Conservation (phyloP, 1,140 invertebrate genomes). For the Wasmannia auropunctata region DNA sequence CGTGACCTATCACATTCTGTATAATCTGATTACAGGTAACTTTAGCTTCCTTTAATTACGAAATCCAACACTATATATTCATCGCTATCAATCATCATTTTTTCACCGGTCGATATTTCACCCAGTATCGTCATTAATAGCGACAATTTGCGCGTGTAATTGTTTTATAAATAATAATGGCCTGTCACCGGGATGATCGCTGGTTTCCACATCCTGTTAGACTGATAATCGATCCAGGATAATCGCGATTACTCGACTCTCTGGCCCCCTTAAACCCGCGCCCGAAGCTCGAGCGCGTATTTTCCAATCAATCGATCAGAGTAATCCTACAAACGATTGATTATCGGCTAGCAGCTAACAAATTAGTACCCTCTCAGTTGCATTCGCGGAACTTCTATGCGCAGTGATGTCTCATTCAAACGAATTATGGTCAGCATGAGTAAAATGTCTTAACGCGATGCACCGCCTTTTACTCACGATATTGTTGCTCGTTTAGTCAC, state of each 20-base stretch:
- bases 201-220: slow-evolving; percentile 62
- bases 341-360: slow-evolving; percentile 53
- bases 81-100: slow-evolving; percentile 9
- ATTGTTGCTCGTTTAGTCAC: slow-evolving; percentile 25
- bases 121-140: background rate
- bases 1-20: background rate
- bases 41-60: background rate
- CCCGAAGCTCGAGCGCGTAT: background rate
- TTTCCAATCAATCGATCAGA: slow-evolving; percentile 31
- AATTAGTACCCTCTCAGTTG: slow-evolving; percentile 48
- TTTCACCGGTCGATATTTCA: slow-evolving; percentile 16
- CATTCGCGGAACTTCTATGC: slow-evolving; percentile 46
- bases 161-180: slow-evolving; percentile 51
- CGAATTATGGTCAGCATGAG: slow-evolving; percentile 11
- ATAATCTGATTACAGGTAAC: slow-evolving; percentile 19
- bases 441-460: slow-evolving; percentile 41
- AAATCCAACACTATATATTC: background rate
- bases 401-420: slow-evolving; percentile 12
- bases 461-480: background rate
- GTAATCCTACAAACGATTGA: slow-evolving; percentile 32
- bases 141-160: background rate
- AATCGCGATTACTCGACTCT: slow-evolving; percentile 21
- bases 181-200: slow-evolving; percentile 16
- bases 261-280: background rate
- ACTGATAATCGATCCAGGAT: slow-evolving; percentile 41